A percentile compares a stretch with the other conserved stretches of the same genome.
phyloP scores from a whole-genome alignment of 2,797 vertebrate genomes.

The Sebastolobus altivelis region DNA sequence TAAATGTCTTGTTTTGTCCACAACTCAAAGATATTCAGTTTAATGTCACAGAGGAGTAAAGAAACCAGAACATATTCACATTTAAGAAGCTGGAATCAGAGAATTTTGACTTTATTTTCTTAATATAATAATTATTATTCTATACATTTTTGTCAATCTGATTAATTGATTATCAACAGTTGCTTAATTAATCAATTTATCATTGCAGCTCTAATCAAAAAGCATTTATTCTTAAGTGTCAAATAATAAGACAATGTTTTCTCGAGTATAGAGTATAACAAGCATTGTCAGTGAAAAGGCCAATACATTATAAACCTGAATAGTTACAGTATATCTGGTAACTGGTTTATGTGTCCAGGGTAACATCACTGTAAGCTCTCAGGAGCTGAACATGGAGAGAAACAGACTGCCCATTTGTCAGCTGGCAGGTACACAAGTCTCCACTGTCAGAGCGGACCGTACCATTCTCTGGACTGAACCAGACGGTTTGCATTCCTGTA shows the following conservation, averaged over 20 bases:
- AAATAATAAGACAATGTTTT: background rate
- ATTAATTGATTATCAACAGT: accelerated
- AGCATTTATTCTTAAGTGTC: too few species aligned
- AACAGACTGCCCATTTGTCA: slow-evolving; percentile 55
- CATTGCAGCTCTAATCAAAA: too few species aligned
- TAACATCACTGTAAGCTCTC: slow-evolving; percentile 36
- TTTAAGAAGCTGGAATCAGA: too few species aligned
- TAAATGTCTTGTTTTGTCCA: too few species aligned
- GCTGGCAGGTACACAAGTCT: slow-evolving; percentile 42
- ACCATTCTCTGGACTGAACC: slow-evolving; percentile 38
- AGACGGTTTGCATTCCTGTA: slow-evolving; percentile 8
- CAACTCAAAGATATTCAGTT: too few species aligned
- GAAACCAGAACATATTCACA: too few species aligned
- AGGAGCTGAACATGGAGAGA: slow-evolving; percentile 36
- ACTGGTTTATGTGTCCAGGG: slow-evolving; percentile 43
- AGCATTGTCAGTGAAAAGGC: background rate
- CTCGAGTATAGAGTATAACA: background rate
- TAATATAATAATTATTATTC: too few species aligned
- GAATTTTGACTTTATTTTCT: too few species aligned
- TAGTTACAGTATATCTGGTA: slow-evolving; percentile 21
- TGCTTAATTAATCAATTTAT: too few species aligned
- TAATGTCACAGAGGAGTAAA: too few species aligned
- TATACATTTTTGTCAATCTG: too few species aligned
- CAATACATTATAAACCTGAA: slow-evolving; percentile 12
- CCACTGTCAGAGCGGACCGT: slow-evolving; percentile 34